Evolutionary conservation across 2,113 vertebrate species (phyloP), one percentile per base, ranked within the genome.

Genomic region (Bostrychus sinensis): DNA sequence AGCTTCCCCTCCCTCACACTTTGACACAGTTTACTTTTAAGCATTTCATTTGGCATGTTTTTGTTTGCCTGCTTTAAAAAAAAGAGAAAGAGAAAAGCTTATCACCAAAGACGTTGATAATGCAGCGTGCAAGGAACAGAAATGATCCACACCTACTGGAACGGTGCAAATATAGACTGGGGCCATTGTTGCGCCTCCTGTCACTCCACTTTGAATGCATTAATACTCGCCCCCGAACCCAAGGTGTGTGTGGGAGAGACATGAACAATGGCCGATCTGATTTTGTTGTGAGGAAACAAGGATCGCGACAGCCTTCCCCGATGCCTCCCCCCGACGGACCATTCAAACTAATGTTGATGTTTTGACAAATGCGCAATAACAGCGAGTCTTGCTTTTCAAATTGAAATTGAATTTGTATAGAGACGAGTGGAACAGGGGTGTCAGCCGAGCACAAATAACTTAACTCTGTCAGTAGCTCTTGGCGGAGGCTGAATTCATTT

Each of bases 361-460:
- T 85, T 80, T 73, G 79, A 83, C 86, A 83, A 84, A 83, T 63
- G 55, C 38, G 79, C 74, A 81, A 70, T 66, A 82, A 78, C 68
- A 68, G 39, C 2, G 16, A 58, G 64, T 54, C 62, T 48, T 71
- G 41, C 77, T 70, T 69, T 80, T 76, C 77, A 76, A 74, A 81
- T 61, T 74, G 51, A 84, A 85, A 84, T 76, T 70, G 72, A 80
- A 81, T 85, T 80, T 80, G 69, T 84, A 66, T 48, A 60, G 63
- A 72, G 59, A 74, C 64, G 61, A 76, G 78, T 34, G 59, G 62
- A 73, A 70, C 69, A 50, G 41, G 53, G 65, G 59, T 64, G 77
- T 78, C 56, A 32, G 70, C 60, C 67, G 37, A 28, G 66, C 66
- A 56, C 56, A 77, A 74, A 85, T 77, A 81, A 80, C 77, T 78